Evolutionary conservation across 2,797 vertebrate genomes (phyloP).

Genomic region (Atherinosoma microstoma): DNA sequence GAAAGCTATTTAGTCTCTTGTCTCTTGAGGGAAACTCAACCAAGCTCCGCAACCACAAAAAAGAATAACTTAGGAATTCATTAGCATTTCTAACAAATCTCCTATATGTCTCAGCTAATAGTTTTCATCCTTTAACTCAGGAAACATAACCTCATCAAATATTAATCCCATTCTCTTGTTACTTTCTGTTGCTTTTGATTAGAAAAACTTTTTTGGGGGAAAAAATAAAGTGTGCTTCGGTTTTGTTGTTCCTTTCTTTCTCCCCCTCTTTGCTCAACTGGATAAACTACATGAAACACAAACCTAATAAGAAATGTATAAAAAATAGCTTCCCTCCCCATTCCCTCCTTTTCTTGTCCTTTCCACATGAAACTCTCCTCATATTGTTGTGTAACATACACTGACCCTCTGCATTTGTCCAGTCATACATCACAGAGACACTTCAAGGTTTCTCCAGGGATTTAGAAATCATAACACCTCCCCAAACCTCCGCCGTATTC

Average conservation of each 20-base stretch:
- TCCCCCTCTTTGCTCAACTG: conserved; percentile 33
- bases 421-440: conserved; percentile 51
- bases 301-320: conserved; percentile 49
- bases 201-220: conserved; percentile 36
- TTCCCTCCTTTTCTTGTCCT: not conserved
- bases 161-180: conserved; percentile 68
- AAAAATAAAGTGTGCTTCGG: conserved; percentile 38
- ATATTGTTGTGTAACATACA: conserved; percentile 11
- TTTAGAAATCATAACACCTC: conserved; percentile 49
- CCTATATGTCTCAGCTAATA: conserved; percentile 58
- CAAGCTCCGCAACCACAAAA: conserved; percentile 26
- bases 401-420: conserved; percentile 31
- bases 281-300: conserved; percentile 61
- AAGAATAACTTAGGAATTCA: conserved; percentile 58
- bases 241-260: conserved; percentile 21
- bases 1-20: conserved; percentile 45
- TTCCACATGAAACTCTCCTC: conserved; percentile 29
- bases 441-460: conserved; percentile 36
- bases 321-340: conserved; percentile 14
- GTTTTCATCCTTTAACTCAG: conserved; percentile 71
- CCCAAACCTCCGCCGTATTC: conserved; percentile 32
- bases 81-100: conserved; percentile 76
- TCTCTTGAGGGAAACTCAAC: conserved; percentile 56
- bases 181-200: conserved; percentile 60
- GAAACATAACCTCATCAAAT: conserved; percentile 77